Evolutionary conservation across 2,888 invertebrate genomes (phyloP), one percentile per base, ranked within the genome.

Genomic region (Ormyrus rosae): DNA sequence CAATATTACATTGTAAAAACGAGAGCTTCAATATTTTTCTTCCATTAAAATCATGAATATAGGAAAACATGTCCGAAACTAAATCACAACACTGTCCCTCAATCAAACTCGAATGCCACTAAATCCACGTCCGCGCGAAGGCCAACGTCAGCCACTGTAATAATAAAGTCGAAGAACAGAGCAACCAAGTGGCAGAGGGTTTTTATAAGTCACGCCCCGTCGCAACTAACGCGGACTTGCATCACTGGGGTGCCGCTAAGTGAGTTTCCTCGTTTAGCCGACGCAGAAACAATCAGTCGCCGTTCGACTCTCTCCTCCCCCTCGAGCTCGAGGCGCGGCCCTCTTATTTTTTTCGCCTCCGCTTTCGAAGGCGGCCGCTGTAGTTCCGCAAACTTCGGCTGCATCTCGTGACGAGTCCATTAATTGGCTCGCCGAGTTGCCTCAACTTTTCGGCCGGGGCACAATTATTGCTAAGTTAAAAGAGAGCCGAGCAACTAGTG

Each of bases 251-350:
- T 6, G 7, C 58, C 60, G 80, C 60, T 71, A 81, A 81, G 78
- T 79, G 78, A 78, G 69, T 79, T 81, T 81, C 78, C 81, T 68
- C 78, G 78, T 81, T 81, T 75, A 79, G 60, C 55, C 68, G 34
- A 51, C 74, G 55, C 67, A 75, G 67, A 78, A 78, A 81, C 75
- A 81, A 81, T 75, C 60, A 8, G 34, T 45, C 51, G 34, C 65
- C 64, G 48, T 77, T 68, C 72, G 34, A 64, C 63, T 55, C 53
- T 64, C 8, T 55, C 46, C 55, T 5, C n/a, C 55, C n/a, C 50
- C 46, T n/a, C 19, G 45, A 45, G 46, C 13, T 70, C 8, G 65
- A 72, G 61, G 34, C 34, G 34, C 19, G 19, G 19, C 34, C 34
- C 34, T 4, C 34, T 34, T 34, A 34, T 34, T 34, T 34, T 34